Evolutionary conservation across 2,888 invertebrate genomes (phyloP), one percentile per base, ranked within the genome.

Genomic region (Drosophila barbarae): DNA sequence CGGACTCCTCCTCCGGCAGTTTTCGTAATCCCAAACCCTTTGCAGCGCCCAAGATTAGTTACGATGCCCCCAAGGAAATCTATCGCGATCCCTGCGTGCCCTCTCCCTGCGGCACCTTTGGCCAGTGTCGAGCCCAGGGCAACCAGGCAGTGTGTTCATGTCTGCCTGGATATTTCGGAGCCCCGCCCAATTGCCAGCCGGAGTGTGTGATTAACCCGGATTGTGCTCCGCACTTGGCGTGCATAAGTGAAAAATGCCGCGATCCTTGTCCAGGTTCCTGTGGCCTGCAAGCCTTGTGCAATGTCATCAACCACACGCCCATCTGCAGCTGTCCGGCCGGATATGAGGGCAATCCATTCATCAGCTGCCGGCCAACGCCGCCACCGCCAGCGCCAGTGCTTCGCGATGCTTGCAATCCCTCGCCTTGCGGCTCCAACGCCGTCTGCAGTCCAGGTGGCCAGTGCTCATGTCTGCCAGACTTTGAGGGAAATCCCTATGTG

Each of bases 361-460:
- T 90, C 4, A 82, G 75, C 61, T 93, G 93, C 74, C 75, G 88
- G 21, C 88, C 88, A 3, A 90, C 90, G 47, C 87, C 88, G 21
- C 12, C 50, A 0, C 70, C 75, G 77, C 80, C 75, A 67, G 41
- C 73, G 77, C 80, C 75, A 67, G 78, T 74, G 0, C 65, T 77
- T 9, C 80, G 76, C 28, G 86, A 89, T 47, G 93, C 93, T 8
- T 95, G 95, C 78, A 89, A 91, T 72, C 94, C 94, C 23, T 92
- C 93, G 28, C 95, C 95, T 15, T 96, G 96, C 87, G 95, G 95
- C 44, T 89, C 93, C 32, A 95, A 95, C 87, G 93, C 95, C 15
- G 90, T 91, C 67, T 96, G 95, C 87, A 91, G 90, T 58, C 92
- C 91, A 18, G 93, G 92, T 0, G 93, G 92, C 0, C 77, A 93